Percentiles rank a stretch among this genome's conserved stretches.
Evolutionary conservation across 2,113 vertebrate genomes (phyloP).

Genomic region (Silurus glanis): DNA sequence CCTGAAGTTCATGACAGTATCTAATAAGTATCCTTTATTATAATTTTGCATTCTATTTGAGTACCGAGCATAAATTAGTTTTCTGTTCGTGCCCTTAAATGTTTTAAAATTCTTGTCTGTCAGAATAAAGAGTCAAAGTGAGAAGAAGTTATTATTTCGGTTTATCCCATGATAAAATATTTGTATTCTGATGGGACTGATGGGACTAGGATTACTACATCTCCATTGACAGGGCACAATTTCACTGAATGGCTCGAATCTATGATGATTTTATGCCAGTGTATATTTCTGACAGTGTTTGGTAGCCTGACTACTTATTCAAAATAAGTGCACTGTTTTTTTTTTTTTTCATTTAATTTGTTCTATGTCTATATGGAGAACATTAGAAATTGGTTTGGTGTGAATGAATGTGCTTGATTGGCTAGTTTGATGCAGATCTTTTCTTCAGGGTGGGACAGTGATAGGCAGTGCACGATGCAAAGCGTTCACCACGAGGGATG

Average conservation of each 20-base stretch:
- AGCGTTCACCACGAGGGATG: conserved; percentile 82
- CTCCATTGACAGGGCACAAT: neutral
- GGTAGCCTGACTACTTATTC: neutral
- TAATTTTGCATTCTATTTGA: neutral
- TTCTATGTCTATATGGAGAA: neutral
- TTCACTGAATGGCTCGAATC: neutral
- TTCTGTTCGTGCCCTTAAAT: neutral
- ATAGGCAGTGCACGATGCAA: conserved; percentile 93
- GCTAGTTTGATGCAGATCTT: neutral
- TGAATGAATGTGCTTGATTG: neutral
- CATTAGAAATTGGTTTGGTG: neutral
- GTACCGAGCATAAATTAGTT: too few relatives aligned
- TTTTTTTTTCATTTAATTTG: neutral
- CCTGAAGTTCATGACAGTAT: too few relatives aligned
- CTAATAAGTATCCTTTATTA: neutral
- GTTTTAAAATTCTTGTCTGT: neutral
- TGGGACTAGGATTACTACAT: neutral
- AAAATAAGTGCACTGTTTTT: neutral
- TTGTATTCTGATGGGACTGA: too few relatives aligned
- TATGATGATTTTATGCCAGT: neutral
- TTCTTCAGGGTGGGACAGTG: conserved; percentile 83
- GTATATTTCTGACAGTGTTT: neutral
- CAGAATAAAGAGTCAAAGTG: too few relatives aligned
- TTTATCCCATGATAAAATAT: neutral
- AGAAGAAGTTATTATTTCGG: too few relatives aligned